phyloP scores from a whole-genome alignment of 2,113 vertebrate species.

The Corythaixoides concolor region DNA sequence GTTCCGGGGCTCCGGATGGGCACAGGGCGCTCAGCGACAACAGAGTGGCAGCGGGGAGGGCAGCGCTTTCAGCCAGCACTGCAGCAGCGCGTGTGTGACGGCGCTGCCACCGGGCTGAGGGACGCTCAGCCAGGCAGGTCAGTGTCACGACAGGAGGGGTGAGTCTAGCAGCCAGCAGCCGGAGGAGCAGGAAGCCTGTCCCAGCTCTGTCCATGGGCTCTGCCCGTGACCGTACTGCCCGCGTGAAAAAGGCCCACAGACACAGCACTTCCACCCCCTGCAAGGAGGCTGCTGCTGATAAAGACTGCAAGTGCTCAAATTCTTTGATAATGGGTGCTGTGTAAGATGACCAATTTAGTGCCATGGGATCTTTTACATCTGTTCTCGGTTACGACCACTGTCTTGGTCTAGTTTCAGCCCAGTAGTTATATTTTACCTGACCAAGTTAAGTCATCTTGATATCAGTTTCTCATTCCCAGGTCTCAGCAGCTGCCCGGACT shows the following conservation, averaged over 20 bases:
- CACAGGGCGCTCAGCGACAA: accelerated
- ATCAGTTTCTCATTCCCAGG: background rate
- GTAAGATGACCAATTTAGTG: background rate
- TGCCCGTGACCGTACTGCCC: accelerated
- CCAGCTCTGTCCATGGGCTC: background rate
- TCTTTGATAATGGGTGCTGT: background rate
- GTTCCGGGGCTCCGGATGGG: accelerated
- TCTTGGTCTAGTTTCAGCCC: background rate
- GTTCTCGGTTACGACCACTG: background rate
- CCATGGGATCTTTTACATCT: conserved; percentile 21
- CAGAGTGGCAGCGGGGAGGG: no score
- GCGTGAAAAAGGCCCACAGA: background rate
- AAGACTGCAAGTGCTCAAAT: background rate
- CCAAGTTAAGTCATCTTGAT: background rate
- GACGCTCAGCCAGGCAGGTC: accelerated
- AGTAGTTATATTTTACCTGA: conserved; percentile 23
- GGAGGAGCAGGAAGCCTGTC: background rate
- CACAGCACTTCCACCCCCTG: background rate
- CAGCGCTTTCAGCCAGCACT: accelerated
- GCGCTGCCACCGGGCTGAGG: accelerated
- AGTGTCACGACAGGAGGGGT: accelerated
- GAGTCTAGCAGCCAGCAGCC: background rate
- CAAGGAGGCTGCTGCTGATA: background rate
- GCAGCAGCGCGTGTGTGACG: accelerated
- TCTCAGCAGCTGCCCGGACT: background rate